phyloP scores from a whole-genome alignment of 1,140 invertebrate species.

The Onthophagus taurus region DNA sequence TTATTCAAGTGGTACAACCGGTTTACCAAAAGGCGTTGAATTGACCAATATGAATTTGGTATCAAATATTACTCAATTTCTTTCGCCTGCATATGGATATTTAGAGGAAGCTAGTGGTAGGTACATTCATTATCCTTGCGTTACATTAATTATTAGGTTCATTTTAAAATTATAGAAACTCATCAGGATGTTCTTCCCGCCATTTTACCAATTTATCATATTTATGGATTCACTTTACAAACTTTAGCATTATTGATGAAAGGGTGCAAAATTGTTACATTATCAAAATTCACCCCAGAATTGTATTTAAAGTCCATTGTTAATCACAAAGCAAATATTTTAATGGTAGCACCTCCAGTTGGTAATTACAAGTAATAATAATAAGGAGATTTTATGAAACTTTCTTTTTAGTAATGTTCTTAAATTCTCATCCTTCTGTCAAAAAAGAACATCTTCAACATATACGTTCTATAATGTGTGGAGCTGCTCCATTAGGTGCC shows the following conservation, averaged over 20 bases:
- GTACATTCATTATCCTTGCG: background rate
- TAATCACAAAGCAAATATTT: slow-evolving; percentile 44
- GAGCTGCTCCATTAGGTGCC: slow-evolving; percentile 61
- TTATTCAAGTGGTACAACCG: slow-evolving; percentile 85
- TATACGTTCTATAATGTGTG: slow-evolving; percentile 48
- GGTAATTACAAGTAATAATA: slow-evolving; percentile 59
- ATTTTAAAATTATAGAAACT: slow-evolving; percentile 31
- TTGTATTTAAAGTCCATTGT: slow-evolving; percentile 47
- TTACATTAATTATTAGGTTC: background rate
- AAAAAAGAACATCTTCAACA: slow-evolving; percentile 46
- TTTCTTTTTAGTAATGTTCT: slow-evolving; percentile 53
- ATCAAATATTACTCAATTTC: slow-evolving; percentile 39
- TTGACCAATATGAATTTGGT: slow-evolving; percentile 59
- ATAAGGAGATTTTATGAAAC: slow-evolving; percentile 48
- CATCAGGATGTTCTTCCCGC: slow-evolving; percentile 48
- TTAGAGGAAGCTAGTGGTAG: background rate
- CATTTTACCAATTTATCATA: slow-evolving; percentile 78
- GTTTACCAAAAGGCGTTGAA: slow-evolving; percentile 83
- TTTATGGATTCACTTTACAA: slow-evolving; percentile 60
- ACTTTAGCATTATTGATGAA: slow-evolving; percentile 46
- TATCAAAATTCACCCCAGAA: slow-evolving; percentile 65
- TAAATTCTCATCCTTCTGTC: slow-evolving; percentile 53
- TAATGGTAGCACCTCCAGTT: slow-evolving; percentile 53
- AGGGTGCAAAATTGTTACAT: slow-evolving; percentile 57
- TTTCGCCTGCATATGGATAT: background rate